These are phyloP conservation scores for Sarcophilus harrisii DNA, from an alignment of 2,797 vertebrate species.

Conservation along the genomic window DNA sequence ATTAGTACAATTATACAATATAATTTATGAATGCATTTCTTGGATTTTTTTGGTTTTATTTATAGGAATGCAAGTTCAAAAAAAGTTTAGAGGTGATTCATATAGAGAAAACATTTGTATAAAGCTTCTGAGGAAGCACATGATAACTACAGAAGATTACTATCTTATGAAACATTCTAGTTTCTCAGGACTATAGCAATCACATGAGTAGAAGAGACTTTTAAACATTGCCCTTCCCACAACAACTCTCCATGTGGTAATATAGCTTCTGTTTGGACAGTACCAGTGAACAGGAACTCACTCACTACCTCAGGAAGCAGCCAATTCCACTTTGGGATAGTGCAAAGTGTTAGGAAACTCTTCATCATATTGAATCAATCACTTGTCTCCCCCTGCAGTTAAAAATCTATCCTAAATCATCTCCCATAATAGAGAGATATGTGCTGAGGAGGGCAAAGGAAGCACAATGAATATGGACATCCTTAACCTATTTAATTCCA, in stretches of 20 bases:
- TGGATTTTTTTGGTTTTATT: not conserved
- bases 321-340: not conserved
- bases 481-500: not conserved
- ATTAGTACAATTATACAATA: not conserved
- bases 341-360: not conserved
- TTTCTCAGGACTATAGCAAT: not conserved
- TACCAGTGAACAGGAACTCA: not conserved
- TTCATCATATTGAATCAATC: not conserved
- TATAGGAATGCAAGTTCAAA: not conserved
- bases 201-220: not conserved
- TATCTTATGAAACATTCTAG: not conserved
- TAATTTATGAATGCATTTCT: not conserved
- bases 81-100: not conserved
- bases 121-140: not conserved
- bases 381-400: not conserved
- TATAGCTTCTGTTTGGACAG: not conserved
- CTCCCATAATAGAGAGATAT: not conserved
- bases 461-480: not conserved
- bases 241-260: not conserved
- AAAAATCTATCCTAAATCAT: not conserved
- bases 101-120: not conserved
- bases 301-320: not conserved
- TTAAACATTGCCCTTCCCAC: not conserved
- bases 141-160: not conserved
- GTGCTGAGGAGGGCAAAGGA: not conserved